These are phyloP conservation scores for Cryptomyrus ogoouensis DNA, from an alignment of 2,113 vertebrate species.

Conservation along the genomic window DNA sequence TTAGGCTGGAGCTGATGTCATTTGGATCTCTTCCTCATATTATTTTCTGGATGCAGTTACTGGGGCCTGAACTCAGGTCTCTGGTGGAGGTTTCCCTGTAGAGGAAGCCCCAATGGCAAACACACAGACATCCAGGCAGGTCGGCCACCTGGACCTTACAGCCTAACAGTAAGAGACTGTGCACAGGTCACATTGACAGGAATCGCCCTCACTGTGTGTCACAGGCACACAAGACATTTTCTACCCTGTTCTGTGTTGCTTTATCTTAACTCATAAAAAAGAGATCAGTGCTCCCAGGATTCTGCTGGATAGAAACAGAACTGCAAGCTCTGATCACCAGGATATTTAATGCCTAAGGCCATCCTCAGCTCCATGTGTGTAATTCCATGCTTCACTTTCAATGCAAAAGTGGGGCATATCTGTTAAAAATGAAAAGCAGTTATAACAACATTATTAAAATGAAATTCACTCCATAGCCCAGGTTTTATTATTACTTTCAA, in stretches of 20 bases:
- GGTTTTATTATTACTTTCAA: background rate
- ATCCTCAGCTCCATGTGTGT: background rate
- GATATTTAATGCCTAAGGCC: background rate
- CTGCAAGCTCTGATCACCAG: slow-evolving; percentile 1
- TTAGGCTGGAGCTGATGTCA: background rate
- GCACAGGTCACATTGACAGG: background rate
- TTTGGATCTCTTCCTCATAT: background rate
- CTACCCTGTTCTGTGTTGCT: background rate
- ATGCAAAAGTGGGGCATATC: background rate
- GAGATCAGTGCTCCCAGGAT: background rate
- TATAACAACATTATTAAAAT: background rate
- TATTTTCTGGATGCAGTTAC: background rate
- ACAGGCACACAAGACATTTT: background rate
- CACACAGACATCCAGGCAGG: background rate
- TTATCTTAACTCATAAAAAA: background rate
- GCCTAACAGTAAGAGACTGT: background rate
- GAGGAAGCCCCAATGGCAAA: background rate
- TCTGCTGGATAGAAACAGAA: background rate
- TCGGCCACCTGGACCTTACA: background rate
- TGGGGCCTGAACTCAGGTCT: background rate
- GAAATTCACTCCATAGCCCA: background rate
- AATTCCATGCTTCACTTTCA: background rate
- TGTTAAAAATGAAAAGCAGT: background rate
- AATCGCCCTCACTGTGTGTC: background rate
- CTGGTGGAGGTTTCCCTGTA: background rate